Evolutionary conservation across 2,888 invertebrate species (phyloP).

Genomic region (Poecilobothrus nobilitatus): DNA sequence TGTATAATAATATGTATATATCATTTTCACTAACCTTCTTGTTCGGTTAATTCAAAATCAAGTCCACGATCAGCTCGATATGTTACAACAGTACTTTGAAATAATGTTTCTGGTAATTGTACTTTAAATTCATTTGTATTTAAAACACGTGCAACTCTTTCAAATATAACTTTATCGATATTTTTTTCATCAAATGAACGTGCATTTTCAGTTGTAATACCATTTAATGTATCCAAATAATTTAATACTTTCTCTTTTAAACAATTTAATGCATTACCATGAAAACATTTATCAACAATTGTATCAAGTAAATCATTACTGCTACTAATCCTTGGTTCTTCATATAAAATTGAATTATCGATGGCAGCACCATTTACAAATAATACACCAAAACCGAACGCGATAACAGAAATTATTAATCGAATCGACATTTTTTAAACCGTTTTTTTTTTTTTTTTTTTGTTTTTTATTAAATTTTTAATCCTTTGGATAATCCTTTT

Average conservation of each 20-base stretch:
- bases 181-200: slow-evolving; percentile 54
- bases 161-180: slow-evolving; percentile 66
- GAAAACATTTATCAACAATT: slow-evolving; percentile 65
- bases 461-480: slow-evolving; percentile 13
- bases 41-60: slow-evolving; percentile 53
- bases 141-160: slow-evolving; percentile 61
- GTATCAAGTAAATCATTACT: slow-evolving; percentile 63
- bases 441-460: slow-evolving; percentile 29
- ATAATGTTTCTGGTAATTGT: slow-evolving; percentile 62
- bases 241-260: slow-evolving; percentile 68
- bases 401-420: slow-evolving; percentile 43
- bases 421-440: slow-evolving; percentile 28
- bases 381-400: slow-evolving; percentile 48
- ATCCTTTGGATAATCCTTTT: no score
- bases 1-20: no score
- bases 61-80: slow-evolving; percentile 60
- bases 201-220: slow-evolving; percentile 53
- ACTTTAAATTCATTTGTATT: slow-evolving; percentile 66
- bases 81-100: slow-evolving; percentile 57
- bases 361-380: slow-evolving; percentile 48
- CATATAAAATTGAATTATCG: slow-evolving; percentile 44
- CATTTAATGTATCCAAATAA: slow-evolving; percentile 64
- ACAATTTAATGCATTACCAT: slow-evolving; percentile 60
- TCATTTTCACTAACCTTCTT: slow-evolving; percentile 33
- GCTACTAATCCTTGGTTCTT: slow-evolving; percentile 50